Base-by-base conservation (phyloP, 2,888 invertebrate species). In the Drosophila leonis region DNA sequence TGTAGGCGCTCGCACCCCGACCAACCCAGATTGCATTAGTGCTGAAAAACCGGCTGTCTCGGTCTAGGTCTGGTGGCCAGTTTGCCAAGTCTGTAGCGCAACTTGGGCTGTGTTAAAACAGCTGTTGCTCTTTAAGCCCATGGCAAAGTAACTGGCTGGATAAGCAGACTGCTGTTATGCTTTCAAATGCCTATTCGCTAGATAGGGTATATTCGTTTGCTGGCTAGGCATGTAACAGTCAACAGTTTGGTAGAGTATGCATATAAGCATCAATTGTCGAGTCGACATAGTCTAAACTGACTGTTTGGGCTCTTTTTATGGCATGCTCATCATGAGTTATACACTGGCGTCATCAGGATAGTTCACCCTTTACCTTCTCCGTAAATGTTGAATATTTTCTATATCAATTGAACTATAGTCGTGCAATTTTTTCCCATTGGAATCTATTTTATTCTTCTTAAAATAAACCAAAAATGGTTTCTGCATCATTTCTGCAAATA, bases 31-130 rank as follows among this genome's bases (percentile, higher is more conserved):
- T 59, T 59, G 48, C 48, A 29, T 37, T 29, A 7, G 18, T 29
- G 48, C 48, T 48, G 59, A 48, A 15, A 72, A 77, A 77, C 78
- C 76, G 70, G 76, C 72, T 72, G 65, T 51, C 46, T 78, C 52
- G 64, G 64, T 71, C 64, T 71, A 56, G 71, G 71, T 78, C 65
- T 68, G 61, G 52, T 65, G 67, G 61, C 73, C 37, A 72, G 61
- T 72, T 76, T 56, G 29, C 44, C 33, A 51, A 52, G 42, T 48
- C 20, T 29, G 59, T 31, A 12, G 39, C 56, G 42, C 12, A 15
- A 44, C 31, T 57, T 27, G 57, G 57, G 46, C 56, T 59, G 29
- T 31, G 61, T 20, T 52, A 15, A 75, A 75, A 75, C 78, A 78
- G 78, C 78, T 79, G 78, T 70, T 64, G 60, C 31, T 57, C 41